Conservation (phyloP, 2,797 vertebrate genomes). For the Enteromius trimaculatus region DNA sequence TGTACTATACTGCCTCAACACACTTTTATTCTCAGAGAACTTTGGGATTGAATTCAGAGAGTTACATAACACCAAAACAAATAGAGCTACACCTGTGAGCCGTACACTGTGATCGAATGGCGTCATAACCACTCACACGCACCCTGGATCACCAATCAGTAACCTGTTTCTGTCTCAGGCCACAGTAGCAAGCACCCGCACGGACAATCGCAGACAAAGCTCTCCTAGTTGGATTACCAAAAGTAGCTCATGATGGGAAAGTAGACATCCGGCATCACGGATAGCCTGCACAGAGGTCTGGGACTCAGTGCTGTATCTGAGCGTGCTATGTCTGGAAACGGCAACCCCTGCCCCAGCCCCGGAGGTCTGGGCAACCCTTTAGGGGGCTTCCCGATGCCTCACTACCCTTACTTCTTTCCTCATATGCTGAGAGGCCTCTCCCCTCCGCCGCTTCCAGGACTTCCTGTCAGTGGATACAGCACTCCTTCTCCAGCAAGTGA, state of each 20-base stretch:
- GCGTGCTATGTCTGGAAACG: constrained; percentile 83
- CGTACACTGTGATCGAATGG: constrained; percentile 14
- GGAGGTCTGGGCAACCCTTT: constrained; percentile 68
- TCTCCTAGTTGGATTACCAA: constrained; percentile 34
- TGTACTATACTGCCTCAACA: constrained; percentile 20
- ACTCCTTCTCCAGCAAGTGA: constrained; percentile 90
- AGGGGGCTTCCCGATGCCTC: constrained; percentile 81
- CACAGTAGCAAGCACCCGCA: constrained; percentile 2
- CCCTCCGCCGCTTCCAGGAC: constrained; percentile 78
- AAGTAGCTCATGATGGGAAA: constrained; percentile 45
- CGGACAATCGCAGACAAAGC: constrained; percentile 9
- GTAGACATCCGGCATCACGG: constrained; percentile 21
- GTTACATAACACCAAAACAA: constrained; percentile 24
- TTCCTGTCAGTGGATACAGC: constrained; percentile 87
- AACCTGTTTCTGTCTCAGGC: constrained; percentile 4
- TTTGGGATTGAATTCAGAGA: constrained; percentile 19
- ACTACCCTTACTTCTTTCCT: constrained; percentile 88
- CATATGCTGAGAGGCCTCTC: constrained; percentile 85
- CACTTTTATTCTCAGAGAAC: background rate
- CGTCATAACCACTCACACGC: constrained; percentile 14
- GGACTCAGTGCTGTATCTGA: constrained; percentile 47
- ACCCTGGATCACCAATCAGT: constrained; percentile 15
- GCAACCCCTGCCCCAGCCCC: constrained; percentile 77
- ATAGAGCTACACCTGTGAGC: background rate
- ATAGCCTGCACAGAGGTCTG: constrained; percentile 25